phyloP scores from a whole-genome alignment of 2,113 vertebrate genomes.

The Mastomys coucha region DNA sequence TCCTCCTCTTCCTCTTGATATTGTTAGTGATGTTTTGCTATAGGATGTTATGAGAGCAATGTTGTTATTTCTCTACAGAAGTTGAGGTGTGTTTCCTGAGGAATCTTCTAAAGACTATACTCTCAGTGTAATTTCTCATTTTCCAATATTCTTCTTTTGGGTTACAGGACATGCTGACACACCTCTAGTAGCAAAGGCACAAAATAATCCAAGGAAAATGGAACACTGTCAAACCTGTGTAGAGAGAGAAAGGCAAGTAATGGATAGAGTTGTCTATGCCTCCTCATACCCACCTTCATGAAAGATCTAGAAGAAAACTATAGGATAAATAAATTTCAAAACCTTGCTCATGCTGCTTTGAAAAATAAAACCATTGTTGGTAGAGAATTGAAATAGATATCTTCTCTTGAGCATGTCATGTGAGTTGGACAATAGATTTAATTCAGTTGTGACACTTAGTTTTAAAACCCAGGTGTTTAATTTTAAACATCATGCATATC shows the following conservation, averaged over 20 bases:
- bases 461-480: background rate
- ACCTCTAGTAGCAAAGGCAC: too few relatives aligned
- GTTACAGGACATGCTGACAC: rapidly evolving
- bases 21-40: background rate
- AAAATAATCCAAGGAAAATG: background rate
- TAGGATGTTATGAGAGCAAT: background rate
- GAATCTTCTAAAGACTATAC: background rate
- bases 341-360: background rate
- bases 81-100: background rate
- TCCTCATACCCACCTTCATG: background rate
- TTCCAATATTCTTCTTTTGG: background rate
- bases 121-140: background rate
- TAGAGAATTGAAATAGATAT: background rate
- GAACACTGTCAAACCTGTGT: background rate
- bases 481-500: background rate
- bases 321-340: background rate
- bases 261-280: background rate
- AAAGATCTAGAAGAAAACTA: background rate
- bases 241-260: background rate
- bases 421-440: background rate
- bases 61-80: background rate
- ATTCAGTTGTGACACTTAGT: background rate
- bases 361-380: background rate
- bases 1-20: background rate
- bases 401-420: background rate